These are phyloP conservation scores for Cheilosia pagana DNA, from an alignment of 2,888 invertebrate species.

Conservation along the genomic window DNA sequence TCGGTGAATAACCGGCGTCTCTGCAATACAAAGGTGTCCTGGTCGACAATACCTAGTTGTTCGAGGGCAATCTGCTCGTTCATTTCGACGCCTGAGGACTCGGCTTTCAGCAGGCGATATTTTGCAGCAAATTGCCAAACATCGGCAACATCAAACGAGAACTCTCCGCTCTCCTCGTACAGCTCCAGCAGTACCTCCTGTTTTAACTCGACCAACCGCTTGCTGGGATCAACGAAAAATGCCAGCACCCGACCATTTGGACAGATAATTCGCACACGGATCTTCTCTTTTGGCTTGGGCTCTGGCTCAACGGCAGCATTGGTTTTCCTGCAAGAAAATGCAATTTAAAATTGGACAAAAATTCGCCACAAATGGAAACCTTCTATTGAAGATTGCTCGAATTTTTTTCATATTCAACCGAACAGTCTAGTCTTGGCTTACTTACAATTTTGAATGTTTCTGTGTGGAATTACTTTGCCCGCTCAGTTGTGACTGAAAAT, in stretches of 20 bases:
- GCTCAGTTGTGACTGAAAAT: slow-evolving; percentile 25
- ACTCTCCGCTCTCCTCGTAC: slow-evolving; percentile 80
- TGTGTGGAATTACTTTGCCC: slow-evolving; percentile 47
- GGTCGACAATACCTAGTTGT: slow-evolving; percentile 79
- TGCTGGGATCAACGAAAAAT: slow-evolving; percentile 79
- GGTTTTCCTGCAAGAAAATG: slow-evolving; percentile 53
- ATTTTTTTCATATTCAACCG: slow-evolving; percentile 52
- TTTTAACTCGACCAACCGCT: slow-evolving; percentile 80
- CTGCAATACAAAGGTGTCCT: slow-evolving; percentile 81
- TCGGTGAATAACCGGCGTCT: slow-evolving; percentile 80
- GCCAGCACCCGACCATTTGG: slow-evolving; percentile 80
- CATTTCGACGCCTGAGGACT: slow-evolving; percentile 79
- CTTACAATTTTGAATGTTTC: slow-evolving; percentile 63
- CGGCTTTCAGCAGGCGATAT: slow-evolving; percentile 81
- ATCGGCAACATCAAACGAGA: slow-evolving; percentile 81
- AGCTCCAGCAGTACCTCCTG: slow-evolving; percentile 81
- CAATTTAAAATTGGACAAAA: background rate
- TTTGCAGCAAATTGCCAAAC: slow-evolving; percentile 79
- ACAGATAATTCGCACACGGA: slow-evolving; percentile 81
- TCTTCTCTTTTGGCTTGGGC: slow-evolving; percentile 76
- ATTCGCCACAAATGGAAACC: slow-evolving; percentile 18
- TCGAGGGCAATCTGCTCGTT: slow-evolving; percentile 79
- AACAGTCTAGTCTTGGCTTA: slow-evolving; percentile 27
- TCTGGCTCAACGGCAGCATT: slow-evolving; percentile 24
- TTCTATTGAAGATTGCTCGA: slow-evolving; percentile 53